Conservation (phyloP, 2,113 vertebrate genomes). For the Prunella himalayana region DNA sequence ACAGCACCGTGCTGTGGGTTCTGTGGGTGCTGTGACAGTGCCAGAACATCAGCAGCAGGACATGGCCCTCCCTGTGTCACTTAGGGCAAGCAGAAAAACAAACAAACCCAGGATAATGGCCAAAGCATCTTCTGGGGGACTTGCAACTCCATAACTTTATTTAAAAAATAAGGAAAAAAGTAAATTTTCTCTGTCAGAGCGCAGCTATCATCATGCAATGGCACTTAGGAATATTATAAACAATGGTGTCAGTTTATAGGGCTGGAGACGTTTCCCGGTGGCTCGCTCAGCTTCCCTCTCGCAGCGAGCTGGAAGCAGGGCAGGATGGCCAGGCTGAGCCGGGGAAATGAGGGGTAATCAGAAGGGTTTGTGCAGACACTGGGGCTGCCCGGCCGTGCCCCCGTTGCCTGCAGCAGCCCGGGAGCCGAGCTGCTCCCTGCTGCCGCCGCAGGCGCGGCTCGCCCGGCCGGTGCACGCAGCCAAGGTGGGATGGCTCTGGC, state of each 20-base stretch:
- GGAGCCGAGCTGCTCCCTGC: background rate
- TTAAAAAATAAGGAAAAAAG: background rate
- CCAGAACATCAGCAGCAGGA: background rate
- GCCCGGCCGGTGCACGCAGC: rapidly evolving
- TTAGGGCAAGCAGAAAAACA: background rate
- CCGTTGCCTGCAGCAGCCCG: rapidly evolving
- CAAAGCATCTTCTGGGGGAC: background rate
- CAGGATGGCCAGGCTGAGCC: background rate
- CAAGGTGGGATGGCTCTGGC: background rate
- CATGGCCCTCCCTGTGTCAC: background rate
- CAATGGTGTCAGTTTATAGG: conserved; percentile 21
- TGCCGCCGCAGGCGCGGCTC: background rate
- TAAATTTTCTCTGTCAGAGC: background rate
- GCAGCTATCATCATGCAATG: conserved; percentile 1
- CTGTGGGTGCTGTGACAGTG: background rate
- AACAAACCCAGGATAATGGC: background rate
- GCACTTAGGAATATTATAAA: conserved; percentile 63
- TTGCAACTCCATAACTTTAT: background rate
- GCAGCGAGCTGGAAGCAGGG: background rate
- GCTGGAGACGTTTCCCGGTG: background rate
- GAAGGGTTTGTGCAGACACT: background rate
- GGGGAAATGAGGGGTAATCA: background rate
- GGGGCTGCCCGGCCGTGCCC: background rate
- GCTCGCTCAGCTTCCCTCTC: background rate
- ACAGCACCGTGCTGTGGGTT: rapidly evolving